phyloP scores from a whole-genome alignment of 2,888 invertebrate genomes.

The Zygothrica quintamaculata region DNA sequence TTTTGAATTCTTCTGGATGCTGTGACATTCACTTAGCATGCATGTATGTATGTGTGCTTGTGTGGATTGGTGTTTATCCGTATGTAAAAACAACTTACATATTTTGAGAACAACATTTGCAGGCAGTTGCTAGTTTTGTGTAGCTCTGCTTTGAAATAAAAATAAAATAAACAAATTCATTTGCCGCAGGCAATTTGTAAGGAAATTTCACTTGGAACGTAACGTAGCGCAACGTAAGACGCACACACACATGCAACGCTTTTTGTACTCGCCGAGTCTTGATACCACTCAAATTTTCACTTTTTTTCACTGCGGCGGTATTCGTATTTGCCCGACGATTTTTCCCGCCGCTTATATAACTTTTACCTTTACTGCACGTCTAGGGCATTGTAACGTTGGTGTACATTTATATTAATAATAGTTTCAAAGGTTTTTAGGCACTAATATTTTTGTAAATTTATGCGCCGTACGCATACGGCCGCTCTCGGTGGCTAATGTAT shows the following conservation, averaged over 20 bases:
- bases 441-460: conserved; percentile 45
- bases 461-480: conserved; percentile 58
- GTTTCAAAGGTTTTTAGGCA: conserved; percentile 43
- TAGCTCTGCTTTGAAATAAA: conserved; percentile 37
- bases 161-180: conserved; percentile 51
- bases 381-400: conserved; percentile 20
- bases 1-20: conserved; percentile 30
- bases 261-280: conserved; percentile 48
- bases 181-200: conserved; percentile 60
- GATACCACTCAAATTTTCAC: conserved; percentile 72
- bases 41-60: conserved; percentile 8
- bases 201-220: conserved; percentile 72
- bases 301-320: conserved; percentile 65
- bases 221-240: conserved; percentile 64
- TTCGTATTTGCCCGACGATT: conserved; percentile 20
- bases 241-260: conserved; percentile 48
- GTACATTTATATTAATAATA: conserved; percentile 25
- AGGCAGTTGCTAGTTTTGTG: conserved; percentile 59
- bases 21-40: conserved; percentile 34
- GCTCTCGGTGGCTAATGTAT: conserved; percentile 39
- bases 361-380: conserved; percentile 25
- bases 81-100: conserved; percentile 63
- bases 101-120: conserved; percentile 73
- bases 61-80: conserved; percentile 19
- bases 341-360: conserved; percentile 13